phyloP scores from a whole-genome alignment of 2,797 vertebrate genomes.

The Borostomias antarcticus region DNA sequence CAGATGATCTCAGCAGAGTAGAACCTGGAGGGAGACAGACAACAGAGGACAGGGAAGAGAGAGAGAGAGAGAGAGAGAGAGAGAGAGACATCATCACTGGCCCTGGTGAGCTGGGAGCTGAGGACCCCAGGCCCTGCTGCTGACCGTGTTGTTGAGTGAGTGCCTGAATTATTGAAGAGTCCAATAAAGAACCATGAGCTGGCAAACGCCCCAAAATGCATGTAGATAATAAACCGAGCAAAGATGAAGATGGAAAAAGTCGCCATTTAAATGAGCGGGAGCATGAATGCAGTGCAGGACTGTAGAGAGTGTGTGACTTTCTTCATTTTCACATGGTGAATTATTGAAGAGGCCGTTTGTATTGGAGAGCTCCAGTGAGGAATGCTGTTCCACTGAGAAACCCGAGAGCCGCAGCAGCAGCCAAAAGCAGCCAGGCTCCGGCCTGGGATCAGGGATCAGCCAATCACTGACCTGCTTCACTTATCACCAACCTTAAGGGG shows the following conservation, averaged over 20 bases:
- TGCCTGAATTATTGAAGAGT: constrained; percentile 69
- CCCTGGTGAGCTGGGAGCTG: constrained; percentile 27
- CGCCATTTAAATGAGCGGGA: too few relatives aligned
- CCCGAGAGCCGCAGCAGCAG: constrained; percentile 38
- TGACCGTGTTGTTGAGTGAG: constrained; percentile 33
- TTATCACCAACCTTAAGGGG: constrained; percentile 43
- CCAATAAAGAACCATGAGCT: too few relatives aligned
- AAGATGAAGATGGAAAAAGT: too few relatives aligned
- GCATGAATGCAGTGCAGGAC: too few relatives aligned
- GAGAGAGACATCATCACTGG: neutral
- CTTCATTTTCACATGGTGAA: constrained; percentile 46
- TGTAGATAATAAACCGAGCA: too few relatives aligned
- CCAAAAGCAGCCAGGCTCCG: neutral
- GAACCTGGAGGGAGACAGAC: constrained; percentile 83
- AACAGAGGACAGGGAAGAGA: neutral
- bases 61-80: constrained; percentile 2
- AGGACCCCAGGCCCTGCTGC: constrained; percentile 41
- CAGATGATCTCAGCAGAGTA: constrained; percentile 96
- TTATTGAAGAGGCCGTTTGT: constrained; percentile 73
- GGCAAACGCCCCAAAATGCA: too few relatives aligned
- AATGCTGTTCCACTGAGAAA: constrained; percentile 63
- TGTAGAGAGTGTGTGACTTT: neutral
- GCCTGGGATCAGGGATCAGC: constrained; percentile 48
- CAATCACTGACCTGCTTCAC: constrained; percentile 54
- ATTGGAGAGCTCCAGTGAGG: constrained; percentile 40